Base-by-base conservation (phyloP, 2,888 invertebrate species). In the Melanargia galathea region DNA sequence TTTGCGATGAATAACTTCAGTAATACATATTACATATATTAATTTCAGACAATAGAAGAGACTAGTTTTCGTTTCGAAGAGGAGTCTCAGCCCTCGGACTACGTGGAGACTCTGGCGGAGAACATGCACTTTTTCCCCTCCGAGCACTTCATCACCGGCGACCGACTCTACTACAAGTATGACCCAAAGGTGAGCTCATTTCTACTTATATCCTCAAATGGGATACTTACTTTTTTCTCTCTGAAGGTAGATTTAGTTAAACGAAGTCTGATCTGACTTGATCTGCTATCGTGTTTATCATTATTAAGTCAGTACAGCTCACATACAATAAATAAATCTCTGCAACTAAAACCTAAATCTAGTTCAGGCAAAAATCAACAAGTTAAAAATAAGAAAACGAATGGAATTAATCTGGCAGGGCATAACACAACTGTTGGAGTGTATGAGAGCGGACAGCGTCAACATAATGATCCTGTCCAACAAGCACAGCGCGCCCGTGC, bases 111-210 rank as follows among this genome's bases (percentile, higher is more conserved):
- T 35, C 74, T 97, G 10, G 93, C 94, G 2, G 94, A 95, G 75
- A 94, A 94, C 73, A 96, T 97, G 95, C 97, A 96, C 70, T 92
- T 94, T 75, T 97, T 94, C 83, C 94, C 95, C 0, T 94, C 96
- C 0, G 92, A 94, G 71, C 95, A 97, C 82, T 96, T 95, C 77
- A 92, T 98, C 62, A 94, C 95, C 0, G 97, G 97, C 0, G 92
- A 93, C 46, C 92, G 94, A 60, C 84, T 97, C 0, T 95, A 94
- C 78, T 96, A 94, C 75, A 95, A 96, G 68, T 98, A 95, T 78
- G 93, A 96, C 76, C 94, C 95, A 0, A 87, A 94, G 82, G 94
- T 93, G 61, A 48, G 20, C 5, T 48, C 5, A 48, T 30, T 8
- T 51, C 30, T 13, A 3, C 0, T n/a, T 38, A 4, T 5, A 11